Conservation (phyloP, 2,888 invertebrate species). For the Byasa hedistus region DNA sequence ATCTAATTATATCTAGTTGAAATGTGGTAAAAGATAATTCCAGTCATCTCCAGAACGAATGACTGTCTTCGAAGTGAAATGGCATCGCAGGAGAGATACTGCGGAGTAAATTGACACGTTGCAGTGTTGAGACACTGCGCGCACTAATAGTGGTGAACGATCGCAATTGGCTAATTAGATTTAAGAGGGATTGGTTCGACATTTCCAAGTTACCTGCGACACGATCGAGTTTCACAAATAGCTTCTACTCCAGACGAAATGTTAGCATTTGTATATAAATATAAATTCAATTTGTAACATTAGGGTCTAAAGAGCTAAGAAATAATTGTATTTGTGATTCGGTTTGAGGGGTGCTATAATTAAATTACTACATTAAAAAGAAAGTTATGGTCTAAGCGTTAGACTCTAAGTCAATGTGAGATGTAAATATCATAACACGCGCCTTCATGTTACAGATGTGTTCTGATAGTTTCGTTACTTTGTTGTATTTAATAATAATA, state of each 20-base stretch:
- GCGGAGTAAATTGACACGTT: background rate
- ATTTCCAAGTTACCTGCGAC: background rate
- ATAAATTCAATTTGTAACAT: background rate
- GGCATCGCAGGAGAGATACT: background rate
- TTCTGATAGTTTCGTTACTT: no score
- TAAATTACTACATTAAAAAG: no score
- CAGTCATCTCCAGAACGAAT: background rate
- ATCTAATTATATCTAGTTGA: no score
- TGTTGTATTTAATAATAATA: no score
- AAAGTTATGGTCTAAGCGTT: no score
- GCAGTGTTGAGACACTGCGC: background rate
- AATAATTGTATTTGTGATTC: no score
- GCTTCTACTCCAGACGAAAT: background rate
- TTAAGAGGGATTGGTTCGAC: background rate
- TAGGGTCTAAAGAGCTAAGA: background rate
- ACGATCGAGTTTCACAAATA: background rate
- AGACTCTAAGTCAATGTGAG: no score
- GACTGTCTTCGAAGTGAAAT: background rate
- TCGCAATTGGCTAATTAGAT: conserved; percentile 6
- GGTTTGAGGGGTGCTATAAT: no score
- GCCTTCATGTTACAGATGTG: no score
- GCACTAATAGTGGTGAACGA: background rate
- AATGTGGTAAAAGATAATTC: background rate
- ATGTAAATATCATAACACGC: no score
- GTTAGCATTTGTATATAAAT: background rate